A percentile compares a stretch with the other conserved stretches of the same genome.
Evolutionary conservation across 2,113 vertebrate species (phyloP).

Genomic region (Microtus pennsylvanicus): DNA sequence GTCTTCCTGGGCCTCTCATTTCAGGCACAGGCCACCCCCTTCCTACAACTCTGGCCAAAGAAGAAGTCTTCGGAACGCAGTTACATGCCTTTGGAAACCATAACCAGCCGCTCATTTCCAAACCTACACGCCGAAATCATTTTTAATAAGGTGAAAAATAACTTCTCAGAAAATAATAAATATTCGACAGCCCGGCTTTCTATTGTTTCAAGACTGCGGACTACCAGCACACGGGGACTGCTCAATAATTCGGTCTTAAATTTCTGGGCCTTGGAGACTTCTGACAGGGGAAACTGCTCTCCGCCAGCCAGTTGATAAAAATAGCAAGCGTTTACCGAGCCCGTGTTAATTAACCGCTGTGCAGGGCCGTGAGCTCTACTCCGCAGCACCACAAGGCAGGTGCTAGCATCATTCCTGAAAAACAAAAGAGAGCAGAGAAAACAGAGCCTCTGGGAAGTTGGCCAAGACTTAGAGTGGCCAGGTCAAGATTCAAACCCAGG

Average conservation of each 20-base stretch:
- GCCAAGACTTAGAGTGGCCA: not conserved
- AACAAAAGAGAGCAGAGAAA: slow-evolving; percentile 6
- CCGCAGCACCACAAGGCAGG: slow-evolving; percentile 7
- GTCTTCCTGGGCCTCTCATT: slow-evolving; percentile 14
- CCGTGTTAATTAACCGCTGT: slow-evolving; percentile 64
- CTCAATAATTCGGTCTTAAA: slow-evolving; percentile 4
- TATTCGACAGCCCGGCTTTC: slow-evolving; percentile 38
- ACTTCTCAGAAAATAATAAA: slow-evolving; percentile 46
- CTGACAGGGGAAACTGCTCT: slow-evolving; percentile 54
- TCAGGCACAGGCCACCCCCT: not conserved
- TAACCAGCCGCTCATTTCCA: slow-evolving; percentile 12
- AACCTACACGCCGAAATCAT: not conserved
- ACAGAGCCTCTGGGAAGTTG: slow-evolving; percentile 1
- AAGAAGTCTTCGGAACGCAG: slow-evolving; percentile 49
- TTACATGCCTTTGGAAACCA: not conserved
- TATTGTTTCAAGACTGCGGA: slow-evolving; percentile 10
- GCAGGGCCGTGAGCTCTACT: not conserved
- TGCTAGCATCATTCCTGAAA: slow-evolving; percentile 16
- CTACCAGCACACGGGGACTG: not conserved
- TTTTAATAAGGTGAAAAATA: slow-evolving; percentile 64
- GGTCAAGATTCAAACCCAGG: not conserved
- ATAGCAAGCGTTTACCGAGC: slow-evolving; percentile 62
- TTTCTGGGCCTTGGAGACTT: slow-evolving; percentile 47
- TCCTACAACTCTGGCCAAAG: not conserved
- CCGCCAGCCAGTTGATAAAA: slow-evolving; percentile 60